These are phyloP conservation scores for Staurois parvus DNA, from an alignment of 2,797 vertebrate genomes.

Conservation along the genomic window DNA sequence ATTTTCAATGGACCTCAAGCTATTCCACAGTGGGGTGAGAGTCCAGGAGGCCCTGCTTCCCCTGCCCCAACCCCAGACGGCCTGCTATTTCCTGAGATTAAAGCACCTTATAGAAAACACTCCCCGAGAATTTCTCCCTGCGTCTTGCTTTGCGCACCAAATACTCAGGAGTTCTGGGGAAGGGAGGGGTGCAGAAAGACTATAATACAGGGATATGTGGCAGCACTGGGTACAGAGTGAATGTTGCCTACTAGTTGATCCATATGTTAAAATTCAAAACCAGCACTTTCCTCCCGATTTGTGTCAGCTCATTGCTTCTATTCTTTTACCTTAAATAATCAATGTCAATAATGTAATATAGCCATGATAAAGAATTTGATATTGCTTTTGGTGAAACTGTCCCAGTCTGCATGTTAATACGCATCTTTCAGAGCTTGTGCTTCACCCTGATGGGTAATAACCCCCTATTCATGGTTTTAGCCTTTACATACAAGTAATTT, in stretches of 20 bases:
- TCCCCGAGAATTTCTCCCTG: constrained; percentile 55
- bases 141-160: constrained; percentile 43
- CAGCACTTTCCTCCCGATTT: not conserved
- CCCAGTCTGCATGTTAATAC: constrained; percentile 8
- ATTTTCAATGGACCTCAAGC: constrained; percentile 9
- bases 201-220: not conserved
- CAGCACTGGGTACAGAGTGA: constrained; percentile 13
- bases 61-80: constrained; percentile 45
- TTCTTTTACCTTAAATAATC: constrained; percentile 37
- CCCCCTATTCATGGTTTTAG: too few relatives aligned
- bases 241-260: not conserved
- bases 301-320: constrained; percentile 34
- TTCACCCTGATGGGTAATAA: not conserved
- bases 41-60: constrained; percentile 32
- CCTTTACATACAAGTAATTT: not conserved
- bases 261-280: constrained; percentile 13
- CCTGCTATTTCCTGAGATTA: constrained; percentile 63
- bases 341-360: constrained; percentile 19
- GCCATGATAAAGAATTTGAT: constrained; percentile 1
- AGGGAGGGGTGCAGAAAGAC: not conserved
- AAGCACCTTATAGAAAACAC: constrained; percentile 60
- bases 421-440: not conserved
- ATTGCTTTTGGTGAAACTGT: constrained; percentile 3
- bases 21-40: constrained; percentile 26
- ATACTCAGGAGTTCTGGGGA: not conserved